phyloP scores from a whole-genome alignment of 1,140 invertebrate species.

The Triops longicaudatus region DNA sequence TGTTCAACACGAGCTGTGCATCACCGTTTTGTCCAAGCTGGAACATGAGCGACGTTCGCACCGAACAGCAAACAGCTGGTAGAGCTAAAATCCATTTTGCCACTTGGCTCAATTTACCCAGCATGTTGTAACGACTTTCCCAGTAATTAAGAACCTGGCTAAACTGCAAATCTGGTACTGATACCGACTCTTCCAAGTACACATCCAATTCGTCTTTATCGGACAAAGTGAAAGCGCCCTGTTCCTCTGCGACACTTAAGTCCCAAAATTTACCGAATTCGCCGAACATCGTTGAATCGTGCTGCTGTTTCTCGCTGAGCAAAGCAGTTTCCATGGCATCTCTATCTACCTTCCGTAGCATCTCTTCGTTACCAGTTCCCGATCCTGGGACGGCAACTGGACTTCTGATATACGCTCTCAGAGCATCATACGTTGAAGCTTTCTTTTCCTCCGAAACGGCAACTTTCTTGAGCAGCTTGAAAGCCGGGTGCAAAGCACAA shows the following conservation, averaged over 20 bases:
- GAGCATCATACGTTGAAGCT: constrained; percentile 7
- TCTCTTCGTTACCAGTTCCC: background rate
- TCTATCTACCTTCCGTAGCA: background rate
- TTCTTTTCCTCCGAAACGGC: constrained; percentile 19
- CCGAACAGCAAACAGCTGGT: background rate
- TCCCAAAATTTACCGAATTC: constrained; percentile 13
- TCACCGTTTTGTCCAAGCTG: background rate
- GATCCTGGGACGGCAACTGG: background rate
- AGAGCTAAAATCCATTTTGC: constrained; percentile 25
- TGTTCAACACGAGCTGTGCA: constrained; percentile 4
- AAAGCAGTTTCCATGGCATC: background rate
- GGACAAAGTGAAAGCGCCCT: background rate
- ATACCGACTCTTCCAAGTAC: constrained; percentile 26
- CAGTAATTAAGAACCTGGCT: constrained; percentile 24
- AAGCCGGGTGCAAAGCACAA: constrained; percentile 25
- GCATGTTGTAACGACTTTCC: constrained; percentile 16
- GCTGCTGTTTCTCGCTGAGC: background rate
- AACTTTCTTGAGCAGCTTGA: constrained; percentile 23
- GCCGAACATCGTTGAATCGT: constrained; percentile 20
- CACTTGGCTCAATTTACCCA: constrained; percentile 20
- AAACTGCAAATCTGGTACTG: constrained; percentile 22
- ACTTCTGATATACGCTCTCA: constrained; percentile 8
- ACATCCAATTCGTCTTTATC: constrained; percentile 22
- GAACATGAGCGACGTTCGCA: background rate
- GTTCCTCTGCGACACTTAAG: constrained; percentile 4